These are phyloP conservation scores for Pangasius krempfi DNA, from an alignment of 2,797 vertebrate genomes.

Conservation along the genomic window DNA sequence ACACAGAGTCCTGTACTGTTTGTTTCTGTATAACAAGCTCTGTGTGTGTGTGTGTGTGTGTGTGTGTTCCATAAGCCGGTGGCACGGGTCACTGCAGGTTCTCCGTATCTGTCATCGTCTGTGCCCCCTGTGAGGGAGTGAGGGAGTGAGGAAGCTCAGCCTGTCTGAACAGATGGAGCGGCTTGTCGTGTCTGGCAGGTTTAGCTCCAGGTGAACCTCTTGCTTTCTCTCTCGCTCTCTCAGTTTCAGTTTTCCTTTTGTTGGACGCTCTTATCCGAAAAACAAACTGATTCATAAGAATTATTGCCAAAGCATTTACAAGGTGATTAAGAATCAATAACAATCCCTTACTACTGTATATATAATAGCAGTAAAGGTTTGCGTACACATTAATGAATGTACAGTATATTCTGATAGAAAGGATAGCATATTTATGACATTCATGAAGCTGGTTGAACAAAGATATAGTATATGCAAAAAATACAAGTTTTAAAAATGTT, in stretches of 20 bases:
- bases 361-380: neutral
- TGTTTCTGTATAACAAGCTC: slow-evolving; percentile 3
- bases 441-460: too few species aligned
- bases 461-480: too few species aligned
- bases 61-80: slow-evolving; percentile 44
- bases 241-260: slow-evolving; percentile 2
- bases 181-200: slow-evolving; percentile 71
- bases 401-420: neutral
- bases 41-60: slow-evolving; percentile 33
- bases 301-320: neutral
- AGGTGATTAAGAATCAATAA: neutral
- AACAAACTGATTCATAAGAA: neutral
- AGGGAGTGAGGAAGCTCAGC: slow-evolving; percentile 40
- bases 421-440: neutral
- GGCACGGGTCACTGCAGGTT: slow-evolving; percentile 56
- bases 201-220: slow-evolving; percentile 60
- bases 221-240: neutral
- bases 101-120: slow-evolving; percentile 53
- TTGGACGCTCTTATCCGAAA: neutral
- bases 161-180: slow-evolving; percentile 72
- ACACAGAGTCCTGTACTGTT: neutral
- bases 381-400: neutral
- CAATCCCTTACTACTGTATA: neutral
- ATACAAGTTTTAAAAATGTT: too few species aligned
- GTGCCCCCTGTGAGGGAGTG: slow-evolving; percentile 38